Base-by-base conservation (phyloP, 2,888 invertebrate species). In the Hyposoter didymator region DNA sequence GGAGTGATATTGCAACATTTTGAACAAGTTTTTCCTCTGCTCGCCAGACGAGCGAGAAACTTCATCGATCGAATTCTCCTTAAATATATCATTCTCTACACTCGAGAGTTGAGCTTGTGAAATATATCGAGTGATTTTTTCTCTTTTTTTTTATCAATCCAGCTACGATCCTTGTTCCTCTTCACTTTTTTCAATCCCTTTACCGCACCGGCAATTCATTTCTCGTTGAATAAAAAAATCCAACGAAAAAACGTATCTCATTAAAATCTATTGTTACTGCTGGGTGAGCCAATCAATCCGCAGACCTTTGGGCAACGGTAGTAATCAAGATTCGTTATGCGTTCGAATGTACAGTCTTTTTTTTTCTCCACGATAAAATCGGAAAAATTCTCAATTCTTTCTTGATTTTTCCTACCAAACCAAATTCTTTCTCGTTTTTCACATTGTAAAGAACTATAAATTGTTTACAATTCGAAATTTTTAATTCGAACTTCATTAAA, bases 1-100 rank as follows among this genome's bases (percentile, higher is more conserved):
- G 35, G 19, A 55, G 39, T 39, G 52, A 73, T 73, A 55, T 55
- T 55, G 72, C 52, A 39, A 73, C 19, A 35, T 55, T 73, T 55
- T 39, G 19, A 35, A 35, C 6, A 73, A 73, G 22, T 39, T 73
- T 73, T 22, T 17, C 70, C 45, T 28, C 17, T 10, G 32, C 49
- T 35, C 49, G 5, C 49, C 47, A 28, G 14, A 47, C 45, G 47
- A 69, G 45, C 45, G 47, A 69, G 45, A 72, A 72, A 52, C 47
- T 72, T 47, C 32, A n/a, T 35, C 35, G 72, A 72, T n/a, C 49
- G 35, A 72, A 72, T 49, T 49, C 32, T 52, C 49, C 47, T 72
- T 35, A 72, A 66, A 66, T 66, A 72, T 49, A 32, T 32, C 47
- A 32, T 32, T 72, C 35, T 35, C 52, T 49, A n/a, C 72, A 35